A percentile compares a stretch with the other conserved stretches of the same genome.
phyloP scores from a whole-genome alignment of 2,797 vertebrate genomes.

The Danio albolineatus region DNA sequence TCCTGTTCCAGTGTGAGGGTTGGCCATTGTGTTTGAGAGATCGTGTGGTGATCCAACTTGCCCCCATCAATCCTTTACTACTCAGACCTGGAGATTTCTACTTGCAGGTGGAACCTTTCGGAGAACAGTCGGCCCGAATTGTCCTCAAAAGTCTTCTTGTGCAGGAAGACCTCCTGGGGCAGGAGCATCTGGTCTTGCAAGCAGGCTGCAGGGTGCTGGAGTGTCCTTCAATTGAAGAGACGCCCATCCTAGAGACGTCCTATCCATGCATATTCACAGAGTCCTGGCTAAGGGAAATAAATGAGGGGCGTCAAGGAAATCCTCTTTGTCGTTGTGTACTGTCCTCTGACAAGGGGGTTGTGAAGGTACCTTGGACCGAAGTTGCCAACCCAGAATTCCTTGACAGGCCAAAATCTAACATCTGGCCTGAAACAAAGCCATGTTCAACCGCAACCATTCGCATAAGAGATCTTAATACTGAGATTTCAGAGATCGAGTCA shows the following conservation, averaged over 20 bases:
- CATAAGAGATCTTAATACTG: slow-evolving; percentile 62
- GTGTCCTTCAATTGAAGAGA: slow-evolving; percentile 82
- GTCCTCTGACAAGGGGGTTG: slow-evolving; percentile 87
- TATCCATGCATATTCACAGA: slow-evolving; percentile 89
- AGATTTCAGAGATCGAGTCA: slow-evolving; percentile 55
- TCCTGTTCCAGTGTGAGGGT: slow-evolving; percentile 91
- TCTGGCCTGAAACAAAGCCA: slow-evolving; percentile 33
- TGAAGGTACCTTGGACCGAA: slow-evolving; percentile 84
- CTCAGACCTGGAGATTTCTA: slow-evolving; percentile 94
- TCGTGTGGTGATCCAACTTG: slow-evolving; percentile 89
- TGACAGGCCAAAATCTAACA: slow-evolving; percentile 74
- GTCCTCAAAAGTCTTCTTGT: slow-evolving; percentile 87
- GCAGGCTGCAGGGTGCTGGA: slow-evolving; percentile 50
- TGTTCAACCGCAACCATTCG: slow-evolving; percentile 36
- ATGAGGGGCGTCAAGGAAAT: slow-evolving; percentile 74
- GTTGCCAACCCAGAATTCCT: slow-evolving; percentile 89
- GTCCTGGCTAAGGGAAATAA: slow-evolving; percentile 87
- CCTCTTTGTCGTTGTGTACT: slow-evolving; percentile 86
- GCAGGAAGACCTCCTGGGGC: slow-evolving; percentile 72
- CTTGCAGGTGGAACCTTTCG: slow-evolving; percentile 88
- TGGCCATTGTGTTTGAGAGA: slow-evolving; percentile 92
- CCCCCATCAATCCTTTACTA: slow-evolving; percentile 87
- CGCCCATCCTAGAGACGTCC: slow-evolving; percentile 81
- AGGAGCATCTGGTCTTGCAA: slow-evolving; percentile 50
- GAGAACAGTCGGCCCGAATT: slow-evolving; percentile 87